Evolutionary conservation across 2,797 vertebrate species (phyloP).

Genomic region (Labroides dimidiatus): DNA sequence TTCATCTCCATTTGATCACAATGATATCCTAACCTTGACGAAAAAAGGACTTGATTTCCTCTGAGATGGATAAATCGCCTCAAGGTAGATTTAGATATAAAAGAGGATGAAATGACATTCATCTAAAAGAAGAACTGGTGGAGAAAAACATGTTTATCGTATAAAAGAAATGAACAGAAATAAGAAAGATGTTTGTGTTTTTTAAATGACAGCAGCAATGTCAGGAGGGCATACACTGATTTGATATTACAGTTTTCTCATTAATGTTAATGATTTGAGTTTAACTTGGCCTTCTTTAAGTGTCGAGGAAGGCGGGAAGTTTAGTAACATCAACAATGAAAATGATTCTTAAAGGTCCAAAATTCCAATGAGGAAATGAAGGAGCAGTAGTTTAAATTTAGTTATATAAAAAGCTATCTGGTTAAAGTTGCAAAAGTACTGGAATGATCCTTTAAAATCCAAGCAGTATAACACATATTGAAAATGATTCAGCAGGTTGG

Average conservation of each 20-base stretch:
- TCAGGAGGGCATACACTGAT: not conserved
- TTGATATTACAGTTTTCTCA: no score
- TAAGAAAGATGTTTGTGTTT: not conserved
- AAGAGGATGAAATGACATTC: not conserved
- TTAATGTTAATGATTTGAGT: not conserved
- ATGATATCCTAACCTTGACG: not conserved
- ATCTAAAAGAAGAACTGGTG: not conserved
- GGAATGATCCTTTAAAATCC: not conserved
- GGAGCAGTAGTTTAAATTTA: no score
- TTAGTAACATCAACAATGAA: not conserved
- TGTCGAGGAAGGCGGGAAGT: not conserved
- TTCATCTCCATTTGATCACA: constrained; percentile 20
- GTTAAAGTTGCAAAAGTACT: not conserved
- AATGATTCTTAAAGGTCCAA: no score
- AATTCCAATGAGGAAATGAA: no score
- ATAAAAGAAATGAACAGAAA: not conserved
- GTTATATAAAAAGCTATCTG: not conserved
- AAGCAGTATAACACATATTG: not conserved
- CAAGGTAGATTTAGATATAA: not conserved
- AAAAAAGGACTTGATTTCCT: not conserved
- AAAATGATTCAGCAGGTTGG: not conserved
- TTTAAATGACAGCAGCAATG: not conserved
- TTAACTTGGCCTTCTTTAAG: not conserved
- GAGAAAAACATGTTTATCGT: not conserved
- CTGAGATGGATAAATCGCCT: constrained; percentile 1